These are phyloP conservation scores for Dinocampus coccinellae DNA, from an alignment of 2,888 invertebrate species.

Conservation along the genomic window DNA sequence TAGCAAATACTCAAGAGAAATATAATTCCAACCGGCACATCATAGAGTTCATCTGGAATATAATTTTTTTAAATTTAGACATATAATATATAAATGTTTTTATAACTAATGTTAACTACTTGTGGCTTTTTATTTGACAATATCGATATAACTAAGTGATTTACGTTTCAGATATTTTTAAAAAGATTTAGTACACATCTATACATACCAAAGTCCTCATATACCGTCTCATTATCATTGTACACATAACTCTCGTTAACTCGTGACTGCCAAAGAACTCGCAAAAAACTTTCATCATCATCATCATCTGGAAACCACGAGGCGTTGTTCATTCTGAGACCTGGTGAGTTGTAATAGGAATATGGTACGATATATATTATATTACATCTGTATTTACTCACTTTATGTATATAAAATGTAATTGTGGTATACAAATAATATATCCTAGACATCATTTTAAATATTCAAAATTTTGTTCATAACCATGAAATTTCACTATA, in stretches of 20 bases:
- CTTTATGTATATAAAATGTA: neutral
- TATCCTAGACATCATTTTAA: neutral
- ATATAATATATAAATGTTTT: too few relatives aligned
- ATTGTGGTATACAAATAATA: neutral
- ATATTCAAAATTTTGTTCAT: neutral
- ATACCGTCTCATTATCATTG: slow-evolving; percentile 39
- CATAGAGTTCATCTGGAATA: slow-evolving; percentile 76
- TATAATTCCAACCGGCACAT: slow-evolving; percentile 81
- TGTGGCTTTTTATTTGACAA: neutral
- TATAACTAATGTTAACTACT: too few relatives aligned
- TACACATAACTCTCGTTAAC: slow-evolving; percentile 45
- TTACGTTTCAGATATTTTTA: neutral
- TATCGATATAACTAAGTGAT: neutral
- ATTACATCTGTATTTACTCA: neutral
- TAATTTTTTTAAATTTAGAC: neutral
- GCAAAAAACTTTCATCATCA: slow-evolving; percentile 45
- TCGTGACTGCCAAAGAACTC: slow-evolving; percentile 33
- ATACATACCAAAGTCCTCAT: slow-evolving; percentile 50
- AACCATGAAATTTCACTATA: neutral
- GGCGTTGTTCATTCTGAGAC: slow-evolving; percentile 50
- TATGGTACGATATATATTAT: neutral
- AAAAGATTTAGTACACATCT: neutral
- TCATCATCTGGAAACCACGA: slow-evolving; percentile 49
- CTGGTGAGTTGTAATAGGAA: slow-evolving; percentile 41
- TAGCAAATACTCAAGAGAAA: slow-evolving; percentile 83